Conservation (phyloP, 2,888 invertebrate species). For the Taphrorychus bicolor region DNA sequence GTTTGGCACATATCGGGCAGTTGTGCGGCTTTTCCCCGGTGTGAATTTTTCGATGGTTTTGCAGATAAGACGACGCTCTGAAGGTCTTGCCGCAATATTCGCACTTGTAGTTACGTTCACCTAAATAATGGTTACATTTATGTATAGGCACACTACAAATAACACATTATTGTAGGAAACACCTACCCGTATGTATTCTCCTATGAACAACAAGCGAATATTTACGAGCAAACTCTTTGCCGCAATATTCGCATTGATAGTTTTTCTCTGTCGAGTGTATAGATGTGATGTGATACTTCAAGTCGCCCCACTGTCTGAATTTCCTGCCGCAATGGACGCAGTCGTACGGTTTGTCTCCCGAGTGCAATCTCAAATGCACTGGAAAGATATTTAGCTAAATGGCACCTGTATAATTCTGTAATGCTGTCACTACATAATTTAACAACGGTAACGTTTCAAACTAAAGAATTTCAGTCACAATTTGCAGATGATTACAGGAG, state of each 20-base stretch:
- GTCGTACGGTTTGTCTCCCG: constrained; percentile 84
- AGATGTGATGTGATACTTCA: constrained; percentile 85
- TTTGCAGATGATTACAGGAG: too few species aligned
- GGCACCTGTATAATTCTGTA: too few species aligned
- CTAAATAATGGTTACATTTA: constrained; percentile 55
- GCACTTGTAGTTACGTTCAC: constrained; percentile 86
- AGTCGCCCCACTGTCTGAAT: constrained; percentile 88
- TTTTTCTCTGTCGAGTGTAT: constrained; percentile 82
- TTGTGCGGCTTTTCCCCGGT: constrained; percentile 84
- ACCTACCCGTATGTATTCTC: constrained; percentile 57
- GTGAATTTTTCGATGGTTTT: constrained; percentile 84
- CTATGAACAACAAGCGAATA: constrained; percentile 87
- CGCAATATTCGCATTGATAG: constrained; percentile 89
- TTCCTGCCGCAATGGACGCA: constrained; percentile 80
- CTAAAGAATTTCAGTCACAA: too few species aligned
- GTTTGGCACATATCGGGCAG: constrained; percentile 78
- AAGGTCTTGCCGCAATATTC: constrained; percentile 85
- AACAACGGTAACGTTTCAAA: too few species aligned
- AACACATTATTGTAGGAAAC: too few species aligned
- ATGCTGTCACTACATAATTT: too few species aligned
- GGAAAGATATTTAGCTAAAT: too few species aligned
- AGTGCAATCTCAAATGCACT: constrained; percentile 82
- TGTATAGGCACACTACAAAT: too few species aligned
- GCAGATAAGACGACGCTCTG: constrained; percentile 84
- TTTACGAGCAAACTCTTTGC: constrained; percentile 86